Conservation (phyloP, 2,888 invertebrate species). For the Drosophila nr. perissopoda region DNA sequence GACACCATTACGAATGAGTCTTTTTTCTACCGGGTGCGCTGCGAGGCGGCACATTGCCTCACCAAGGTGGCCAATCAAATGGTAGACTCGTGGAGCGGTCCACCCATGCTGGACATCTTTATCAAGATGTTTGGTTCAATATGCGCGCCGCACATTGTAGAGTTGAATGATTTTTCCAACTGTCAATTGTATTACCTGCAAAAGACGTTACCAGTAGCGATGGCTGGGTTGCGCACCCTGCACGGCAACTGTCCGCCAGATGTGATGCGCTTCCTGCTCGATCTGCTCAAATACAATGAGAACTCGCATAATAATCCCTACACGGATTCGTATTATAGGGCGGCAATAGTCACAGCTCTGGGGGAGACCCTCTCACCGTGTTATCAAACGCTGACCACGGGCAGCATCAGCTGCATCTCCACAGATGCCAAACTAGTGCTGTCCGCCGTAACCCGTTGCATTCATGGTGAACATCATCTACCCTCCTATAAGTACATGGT, state of each 20-base stretch:
- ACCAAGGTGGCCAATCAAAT: constrained; percentile 97
- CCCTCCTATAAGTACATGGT: constrained; percentile 97
- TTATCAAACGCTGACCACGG: constrained; percentile 91
- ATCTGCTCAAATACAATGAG: constrained; percentile 99
- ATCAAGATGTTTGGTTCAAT: constrained; percentile 97
- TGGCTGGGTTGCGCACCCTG: constrained; percentile 95
- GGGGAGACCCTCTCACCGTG: constrained; percentile 96
- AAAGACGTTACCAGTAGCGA: constrained; percentile 97
- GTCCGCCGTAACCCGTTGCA: constrained; percentile 95
- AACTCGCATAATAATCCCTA: constrained; percentile 98
- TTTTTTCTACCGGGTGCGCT: constrained; percentile 95
- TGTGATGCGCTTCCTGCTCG: constrained; percentile 95
- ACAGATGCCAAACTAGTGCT: constrained; percentile 94
- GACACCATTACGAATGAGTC: constrained; percentile 98
- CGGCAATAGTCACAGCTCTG: constrained; percentile 95
- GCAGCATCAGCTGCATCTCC: constrained; percentile 88
- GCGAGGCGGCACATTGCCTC: constrained; percentile 95
- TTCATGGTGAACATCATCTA: constrained; percentile 97
- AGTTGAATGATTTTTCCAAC: constrained; percentile 96
- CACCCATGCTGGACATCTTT: constrained; percentile 97
- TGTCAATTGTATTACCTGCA: constrained; percentile 97
- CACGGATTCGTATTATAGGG: constrained; percentile 97
- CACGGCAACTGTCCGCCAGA: constrained; percentile 98
- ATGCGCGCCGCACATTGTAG: constrained; percentile 95
- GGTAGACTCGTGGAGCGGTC: constrained; percentile 97